Conservation (phyloP, 2,113 vertebrate genomes). For the Arothron firmamentum region DNA sequence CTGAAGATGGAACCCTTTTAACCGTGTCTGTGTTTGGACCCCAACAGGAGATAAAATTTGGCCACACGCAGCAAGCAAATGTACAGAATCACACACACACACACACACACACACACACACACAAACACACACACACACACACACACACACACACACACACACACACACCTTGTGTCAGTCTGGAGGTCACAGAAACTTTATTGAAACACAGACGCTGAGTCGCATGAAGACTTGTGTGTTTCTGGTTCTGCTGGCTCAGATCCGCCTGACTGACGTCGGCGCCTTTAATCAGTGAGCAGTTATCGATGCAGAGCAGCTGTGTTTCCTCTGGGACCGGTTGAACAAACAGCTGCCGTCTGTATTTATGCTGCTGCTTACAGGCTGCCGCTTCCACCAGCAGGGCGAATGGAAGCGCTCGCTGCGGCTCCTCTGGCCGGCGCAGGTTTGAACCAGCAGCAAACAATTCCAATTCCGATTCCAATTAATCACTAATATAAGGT, state of each 20-base stretch:
- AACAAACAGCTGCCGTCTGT: not conserved
- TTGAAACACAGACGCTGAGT: not conserved
- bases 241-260: not conserved
- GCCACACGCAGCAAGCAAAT: too few species aligned
- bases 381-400: not conserved
- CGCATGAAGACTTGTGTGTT: too few species aligned
- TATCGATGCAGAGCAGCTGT: not conserved
- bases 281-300: not conserved
- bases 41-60: too few species aligned
- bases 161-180: not conserved
- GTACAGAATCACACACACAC: not conserved
- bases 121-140: too few species aligned
- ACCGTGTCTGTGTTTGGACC: too few species aligned
- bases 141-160: not conserved
- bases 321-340: not conserved
- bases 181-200: too few species aligned
- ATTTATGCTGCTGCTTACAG: not conserved
- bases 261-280: not conserved
- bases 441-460: too few species aligned
- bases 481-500: too few species aligned
- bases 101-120: constrained; percentile 1
- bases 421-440: too few species aligned
- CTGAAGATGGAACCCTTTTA: too few species aligned
- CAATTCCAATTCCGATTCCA: too few species aligned
- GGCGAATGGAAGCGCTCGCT: too few species aligned